phyloP scores from a whole-genome alignment of 2,888 invertebrate genomes.

The Ellobium chinense region DNA sequence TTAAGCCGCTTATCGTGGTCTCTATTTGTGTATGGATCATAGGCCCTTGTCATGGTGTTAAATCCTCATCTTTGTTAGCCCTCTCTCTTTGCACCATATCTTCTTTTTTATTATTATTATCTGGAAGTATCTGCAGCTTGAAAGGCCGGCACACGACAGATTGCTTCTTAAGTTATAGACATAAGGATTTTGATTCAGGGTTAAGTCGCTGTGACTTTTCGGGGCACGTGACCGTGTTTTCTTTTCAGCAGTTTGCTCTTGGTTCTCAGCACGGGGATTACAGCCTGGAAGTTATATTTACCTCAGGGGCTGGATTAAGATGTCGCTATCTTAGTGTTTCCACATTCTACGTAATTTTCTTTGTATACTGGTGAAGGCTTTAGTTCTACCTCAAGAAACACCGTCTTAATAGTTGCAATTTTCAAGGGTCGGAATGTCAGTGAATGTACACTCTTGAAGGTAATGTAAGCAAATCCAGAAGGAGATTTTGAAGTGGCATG shows the following conservation, averaged over 20 bases:
- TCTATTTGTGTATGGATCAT: neutral
- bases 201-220: conserved; percentile 13
- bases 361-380: no score
- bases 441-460: no score
- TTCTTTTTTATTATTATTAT: conserved; percentile 9
- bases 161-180: conserved; percentile 26
- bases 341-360: no score
- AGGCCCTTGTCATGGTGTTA: neutral
- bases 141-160: neutral
- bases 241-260: neutral
- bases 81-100: neutral
- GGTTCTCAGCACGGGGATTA: neutral
- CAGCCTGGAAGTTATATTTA: neutral
- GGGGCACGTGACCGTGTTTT: neutral
- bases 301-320: neutral
- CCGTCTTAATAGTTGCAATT: no score
- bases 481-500: no score
- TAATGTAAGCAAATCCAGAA: no score
- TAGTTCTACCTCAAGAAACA: no score
- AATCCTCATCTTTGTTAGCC: neutral
- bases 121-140: neutral
- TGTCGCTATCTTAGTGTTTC: no score
- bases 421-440: no score
- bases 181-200: conserved; percentile 15
- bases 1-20: conserved; percentile 27